Evolutionary conservation across 2,888 invertebrate genomes (phyloP).

Genomic region (Protodeltote pygarga): DNA sequence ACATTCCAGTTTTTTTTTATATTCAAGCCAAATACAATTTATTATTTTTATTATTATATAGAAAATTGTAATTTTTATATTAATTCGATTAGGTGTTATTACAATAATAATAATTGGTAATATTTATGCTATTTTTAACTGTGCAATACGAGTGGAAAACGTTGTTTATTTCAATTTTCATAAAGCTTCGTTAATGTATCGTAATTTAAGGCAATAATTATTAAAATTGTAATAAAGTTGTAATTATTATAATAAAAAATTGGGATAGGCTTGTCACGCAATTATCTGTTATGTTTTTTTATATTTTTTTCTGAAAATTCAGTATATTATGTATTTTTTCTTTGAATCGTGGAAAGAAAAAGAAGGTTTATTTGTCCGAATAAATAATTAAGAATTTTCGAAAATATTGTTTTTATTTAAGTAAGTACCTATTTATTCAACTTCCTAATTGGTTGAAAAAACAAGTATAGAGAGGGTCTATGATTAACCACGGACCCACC

Average conservation of each 20-base stretch:
- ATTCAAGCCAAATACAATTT: constrained; percentile 63
- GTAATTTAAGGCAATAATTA: constrained; percentile 59
- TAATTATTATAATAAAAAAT: constrained; percentile 71
- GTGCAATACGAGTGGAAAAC: constrained; percentile 81
- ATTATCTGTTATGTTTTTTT: constrained; percentile 78
- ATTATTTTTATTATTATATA: constrained; percentile 51
- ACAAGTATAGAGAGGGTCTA: no score
- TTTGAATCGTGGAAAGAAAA: constrained; percentile 69
- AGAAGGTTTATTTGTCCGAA: constrained; percentile 80
- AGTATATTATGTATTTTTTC: constrained; percentile 61
- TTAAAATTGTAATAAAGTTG: constrained; percentile 82
- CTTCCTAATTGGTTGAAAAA: no score
- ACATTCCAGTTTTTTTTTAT: constrained; percentile 53
- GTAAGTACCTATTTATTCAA: not conserved
- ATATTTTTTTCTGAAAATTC: constrained; percentile 60
- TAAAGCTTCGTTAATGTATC: constrained; percentile 62
- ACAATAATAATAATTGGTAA: constrained; percentile 63
- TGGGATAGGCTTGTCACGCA: constrained; percentile 78
- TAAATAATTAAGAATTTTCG: constrained; percentile 84
- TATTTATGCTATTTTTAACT: constrained; percentile 78
- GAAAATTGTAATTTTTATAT: constrained; percentile 62
- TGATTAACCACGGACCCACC: no score
- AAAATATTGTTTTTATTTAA: constrained; percentile 57
- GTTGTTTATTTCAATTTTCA: constrained; percentile 74
- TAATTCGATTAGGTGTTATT: constrained; percentile 67